Base-by-base conservation (phyloP, 1,140 invertebrate genomes). In the Himalopsyche phryganea region DNA sequence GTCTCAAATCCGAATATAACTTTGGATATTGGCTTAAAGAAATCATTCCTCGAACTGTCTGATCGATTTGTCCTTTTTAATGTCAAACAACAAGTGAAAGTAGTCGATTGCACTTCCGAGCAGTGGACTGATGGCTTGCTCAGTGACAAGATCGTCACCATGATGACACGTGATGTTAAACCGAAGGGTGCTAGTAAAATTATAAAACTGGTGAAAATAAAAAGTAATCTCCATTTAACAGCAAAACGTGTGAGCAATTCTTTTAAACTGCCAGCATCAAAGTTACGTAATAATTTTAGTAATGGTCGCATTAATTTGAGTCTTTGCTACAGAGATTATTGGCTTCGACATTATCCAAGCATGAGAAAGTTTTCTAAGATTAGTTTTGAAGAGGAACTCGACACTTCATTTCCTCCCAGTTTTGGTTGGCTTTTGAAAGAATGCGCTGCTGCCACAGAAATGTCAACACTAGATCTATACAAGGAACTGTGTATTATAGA, bases 351-450 rank as follows among this genome's bases (percentile, higher is more conserved):
- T 23, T 64, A 53, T 58, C 33, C 70, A 15, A 66, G 68, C 15
- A 61, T 65, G 13, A 1, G 18, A 1, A 52, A 18, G 1, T 60
- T 65, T 1, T 62, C 1, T 10, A 41, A n/a, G 41, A 48, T 13
- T 62, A 68, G 35, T 55, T 75, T 18, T 44, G 45, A 60, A 1
- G 60, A 71, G 23, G 33, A 73, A 23, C 66, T 80, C 0, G 65
- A 75, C 60, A 67, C 66, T 28, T 60, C 71, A 9, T 70, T 83
- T 10, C 76, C 80, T 1, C 35, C 61, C 11, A 78, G 66, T 65
- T 83, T 81, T 57, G 69, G 70, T 15, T 82, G 81, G 81, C 58
- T 83, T 1, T 58, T 83, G 4, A 74, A 75, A 18, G 77, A 77
- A 44, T 81, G 79, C 53, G 73, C 80, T 1, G 58, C 66, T 14